These are phyloP conservation scores for Lydus trimaculatus DNA, from an alignment of 2,888 invertebrate species.

Conservation along the genomic window DNA sequence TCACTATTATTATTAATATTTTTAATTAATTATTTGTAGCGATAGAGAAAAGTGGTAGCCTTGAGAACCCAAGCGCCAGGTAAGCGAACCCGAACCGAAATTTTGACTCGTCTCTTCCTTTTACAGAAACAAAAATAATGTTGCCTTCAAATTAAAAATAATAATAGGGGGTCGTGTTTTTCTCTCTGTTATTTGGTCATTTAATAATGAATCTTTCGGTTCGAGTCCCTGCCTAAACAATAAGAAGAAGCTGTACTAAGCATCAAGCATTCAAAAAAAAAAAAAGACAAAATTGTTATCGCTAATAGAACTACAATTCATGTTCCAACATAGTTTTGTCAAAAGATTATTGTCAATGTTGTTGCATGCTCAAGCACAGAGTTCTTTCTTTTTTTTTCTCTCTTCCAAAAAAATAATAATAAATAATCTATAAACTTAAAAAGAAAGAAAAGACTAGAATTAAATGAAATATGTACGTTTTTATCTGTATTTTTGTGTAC, in stretches of 20 bases:
- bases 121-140: background rate
- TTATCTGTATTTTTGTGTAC: conserved; percentile 16
- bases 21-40: conserved; percentile 4
- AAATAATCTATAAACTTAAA: conserved; percentile 23
- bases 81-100: conserved; percentile 60
- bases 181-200: background rate
- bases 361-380: conserved; percentile 55
- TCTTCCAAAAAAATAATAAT: too few species aligned
- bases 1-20: background rate
- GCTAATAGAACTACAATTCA: conserved; percentile 44
- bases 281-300: conserved; percentile 42
- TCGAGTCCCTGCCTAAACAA: conserved; percentile 61
- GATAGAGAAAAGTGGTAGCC: conserved; percentile 27
- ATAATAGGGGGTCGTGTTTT: background rate
- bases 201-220: conserved; percentile 52
- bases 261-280: conserved; percentile 54
- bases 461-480: conserved; percentile 26
- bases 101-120: conserved; percentile 29
- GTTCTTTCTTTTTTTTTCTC: conserved; percentile 38
- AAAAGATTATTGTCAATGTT: conserved; percentile 34
- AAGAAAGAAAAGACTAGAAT: conserved; percentile 13
- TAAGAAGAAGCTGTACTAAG: conserved; percentile 57
- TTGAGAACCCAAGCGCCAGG: conserved; percentile 55
- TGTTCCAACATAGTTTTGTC: conserved; percentile 38
- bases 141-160: background rate